Conservation (phyloP, 2,888 invertebrate genomes). For the Drosophila mimica region DNA sequence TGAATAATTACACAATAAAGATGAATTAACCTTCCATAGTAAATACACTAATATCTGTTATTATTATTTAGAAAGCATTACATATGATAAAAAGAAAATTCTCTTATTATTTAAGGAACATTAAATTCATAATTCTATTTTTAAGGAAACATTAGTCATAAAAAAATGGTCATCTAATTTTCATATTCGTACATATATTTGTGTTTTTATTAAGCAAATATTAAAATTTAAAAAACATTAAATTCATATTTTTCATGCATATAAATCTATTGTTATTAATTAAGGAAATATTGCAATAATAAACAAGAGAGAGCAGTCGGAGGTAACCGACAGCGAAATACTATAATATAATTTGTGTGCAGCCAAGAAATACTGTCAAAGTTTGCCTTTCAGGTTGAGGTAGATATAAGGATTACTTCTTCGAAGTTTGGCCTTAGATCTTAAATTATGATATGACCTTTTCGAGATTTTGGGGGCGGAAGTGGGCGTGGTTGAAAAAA, state of each 20-base stretch:
- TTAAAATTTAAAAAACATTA: not conserved
- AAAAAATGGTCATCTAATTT: not conserved
- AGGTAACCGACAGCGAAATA: too few species aligned
- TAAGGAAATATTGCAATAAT: too few species aligned
- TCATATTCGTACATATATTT: not conserved
- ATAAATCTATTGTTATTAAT: not conserved
- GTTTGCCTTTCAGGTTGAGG: too few species aligned
- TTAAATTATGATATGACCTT: too few species aligned
- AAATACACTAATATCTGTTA: not conserved
- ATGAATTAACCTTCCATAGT: not conserved
- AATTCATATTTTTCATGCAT: not conserved
- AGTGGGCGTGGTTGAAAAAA: too few species aligned
- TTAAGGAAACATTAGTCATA: not conserved
- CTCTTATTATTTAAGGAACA: too few species aligned
- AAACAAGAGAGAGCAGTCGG: too few species aligned
- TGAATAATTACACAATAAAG: not conserved
- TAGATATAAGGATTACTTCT: too few species aligned
- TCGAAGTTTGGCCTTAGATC: too few species aligned
- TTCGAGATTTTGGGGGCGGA: too few species aligned
- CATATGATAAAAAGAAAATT: not conserved
- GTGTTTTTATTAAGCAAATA: not conserved
- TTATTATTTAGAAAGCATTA: not conserved
- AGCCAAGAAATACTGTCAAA: too few species aligned
- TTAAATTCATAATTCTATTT: not conserved
- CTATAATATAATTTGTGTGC: too few species aligned